These are phyloP conservation scores for Oxystoma pomonae DNA, from an alignment of 2,888 invertebrate genomes.

Conservation along the genomic window DNA sequence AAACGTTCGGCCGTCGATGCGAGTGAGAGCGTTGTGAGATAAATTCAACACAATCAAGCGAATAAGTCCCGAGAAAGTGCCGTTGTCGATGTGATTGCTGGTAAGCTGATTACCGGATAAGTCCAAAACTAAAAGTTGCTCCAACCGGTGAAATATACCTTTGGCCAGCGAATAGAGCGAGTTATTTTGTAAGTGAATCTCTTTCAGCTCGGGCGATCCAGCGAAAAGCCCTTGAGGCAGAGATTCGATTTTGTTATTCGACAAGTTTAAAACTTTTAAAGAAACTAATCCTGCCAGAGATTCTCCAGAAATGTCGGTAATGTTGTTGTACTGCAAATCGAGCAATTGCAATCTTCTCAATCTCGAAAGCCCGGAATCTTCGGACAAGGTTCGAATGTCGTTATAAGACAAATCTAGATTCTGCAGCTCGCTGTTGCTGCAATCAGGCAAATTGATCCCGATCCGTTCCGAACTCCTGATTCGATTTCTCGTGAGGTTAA, in stretches of 20 bases:
- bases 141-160: conserved; percentile 77
- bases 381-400: conserved; percentile 67
- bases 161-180: conserved; percentile 77
- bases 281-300: conserved; percentile 75
- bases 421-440: conserved; percentile 66
- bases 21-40: conserved; percentile 79
- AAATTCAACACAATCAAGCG: conserved; percentile 80
- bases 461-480: conserved; percentile 73
- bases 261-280: conserved; percentile 78
- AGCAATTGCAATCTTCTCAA: conserved; percentile 75
- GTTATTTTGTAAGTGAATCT: conserved; percentile 82
- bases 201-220: conserved; percentile 74
- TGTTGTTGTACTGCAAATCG: conserved; percentile 77
- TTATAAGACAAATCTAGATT: conserved; percentile 79
- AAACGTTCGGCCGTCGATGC: conserved; percentile 79
- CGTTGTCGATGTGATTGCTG: conserved; percentile 79
- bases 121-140: conserved; percentile 80
- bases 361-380: conserved; percentile 67
- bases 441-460: conserved; percentile 62
- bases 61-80: conserved; percentile 80
- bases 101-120: conserved; percentile 81
- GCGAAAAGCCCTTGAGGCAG: conserved; percentile 80
- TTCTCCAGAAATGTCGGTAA: conserved; percentile 73
- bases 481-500: conserved; percentile 83
- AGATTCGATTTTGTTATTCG: conserved; percentile 77